phyloP scores from a whole-genome alignment of 2,113 vertebrate genomes.

The Prionailurus bengalensis region DNA sequence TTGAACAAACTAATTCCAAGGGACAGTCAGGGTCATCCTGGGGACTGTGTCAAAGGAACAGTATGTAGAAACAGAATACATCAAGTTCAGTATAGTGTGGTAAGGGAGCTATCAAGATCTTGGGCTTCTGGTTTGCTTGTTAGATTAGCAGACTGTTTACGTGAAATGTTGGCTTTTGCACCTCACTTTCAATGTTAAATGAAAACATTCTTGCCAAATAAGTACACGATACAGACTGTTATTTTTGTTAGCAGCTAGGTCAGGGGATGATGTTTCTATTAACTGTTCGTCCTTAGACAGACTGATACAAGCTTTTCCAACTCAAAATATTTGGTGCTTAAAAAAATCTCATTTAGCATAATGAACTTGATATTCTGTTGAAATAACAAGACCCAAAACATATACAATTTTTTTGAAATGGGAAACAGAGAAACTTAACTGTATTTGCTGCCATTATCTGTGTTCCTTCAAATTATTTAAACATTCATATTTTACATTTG shows the following conservation, averaged over 20 bases:
- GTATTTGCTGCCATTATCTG: background rate
- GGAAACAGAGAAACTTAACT: background rate
- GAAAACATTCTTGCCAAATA: background rate
- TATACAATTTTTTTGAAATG: background rate
- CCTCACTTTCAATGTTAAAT: background rate
- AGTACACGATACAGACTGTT: background rate
- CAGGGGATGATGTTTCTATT: background rate
- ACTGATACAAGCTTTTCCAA: background rate
- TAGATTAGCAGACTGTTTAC: background rate
- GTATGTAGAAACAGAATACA: background rate
- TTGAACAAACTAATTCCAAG: background rate
- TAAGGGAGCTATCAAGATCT: background rate
- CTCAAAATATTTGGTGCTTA: background rate
- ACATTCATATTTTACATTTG: background rate
- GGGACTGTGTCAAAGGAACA: background rate
- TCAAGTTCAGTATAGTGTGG: background rate
- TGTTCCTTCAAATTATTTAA: conserved; percentile 39
- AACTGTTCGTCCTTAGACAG: background rate
- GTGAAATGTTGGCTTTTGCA: background rate
- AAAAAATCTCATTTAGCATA: background rate
- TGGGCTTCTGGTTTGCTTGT: background rate
- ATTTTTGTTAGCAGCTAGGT: background rate
- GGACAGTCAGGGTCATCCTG: background rate
- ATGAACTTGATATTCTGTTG: background rate
- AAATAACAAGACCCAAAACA: background rate